Percentiles rank a stretch among this genome's conserved stretches.
These are phyloP conservation scores for Bothrops jararaca DNA, from an alignment of 2,113 vertebrate species.

Conservation along the genomic window DNA sequence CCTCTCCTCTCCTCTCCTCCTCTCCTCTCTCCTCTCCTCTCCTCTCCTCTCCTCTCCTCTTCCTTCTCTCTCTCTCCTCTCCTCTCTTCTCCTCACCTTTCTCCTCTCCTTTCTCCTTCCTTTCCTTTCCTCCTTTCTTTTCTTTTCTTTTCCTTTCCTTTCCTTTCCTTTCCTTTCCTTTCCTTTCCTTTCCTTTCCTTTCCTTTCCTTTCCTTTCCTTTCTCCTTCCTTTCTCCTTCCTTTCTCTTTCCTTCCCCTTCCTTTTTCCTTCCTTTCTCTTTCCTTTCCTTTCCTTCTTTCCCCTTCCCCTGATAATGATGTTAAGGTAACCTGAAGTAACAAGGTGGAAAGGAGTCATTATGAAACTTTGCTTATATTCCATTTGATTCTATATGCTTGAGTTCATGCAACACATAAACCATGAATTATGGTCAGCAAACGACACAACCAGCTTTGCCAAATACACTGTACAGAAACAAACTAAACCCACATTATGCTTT, in stretches of 20 bases:
- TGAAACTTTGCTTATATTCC: neutral
- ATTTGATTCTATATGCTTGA: neutral
- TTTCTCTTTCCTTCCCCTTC: too few species aligned
- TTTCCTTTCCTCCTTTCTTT: too few species aligned
- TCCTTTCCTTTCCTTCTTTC: too few species aligned
- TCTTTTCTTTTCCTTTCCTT: neutral
- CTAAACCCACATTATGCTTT: neutral
- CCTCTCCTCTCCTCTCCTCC: rapidly evolving
- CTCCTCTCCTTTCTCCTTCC: neutral
- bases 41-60: too few species aligned
- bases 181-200: rapidly evolving
- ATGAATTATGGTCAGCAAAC: neutral
- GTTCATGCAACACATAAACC: neutral
- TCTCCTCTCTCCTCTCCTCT: rapidly evolving
- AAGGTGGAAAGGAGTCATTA: neutral
- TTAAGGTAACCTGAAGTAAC: neutral
- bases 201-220: neutral
- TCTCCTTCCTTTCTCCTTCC: neutral
- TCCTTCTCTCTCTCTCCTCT: too few species aligned
- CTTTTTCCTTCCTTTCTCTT: rapidly evolving
- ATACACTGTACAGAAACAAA: neutral
- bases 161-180: neutral
- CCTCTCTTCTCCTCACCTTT: too few species aligned
- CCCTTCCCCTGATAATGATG: neutral
- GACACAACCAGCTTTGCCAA: neutral